Base-by-base conservation (phyloP, 2,888 invertebrate genomes). In the Encarsia formosa region DNA sequence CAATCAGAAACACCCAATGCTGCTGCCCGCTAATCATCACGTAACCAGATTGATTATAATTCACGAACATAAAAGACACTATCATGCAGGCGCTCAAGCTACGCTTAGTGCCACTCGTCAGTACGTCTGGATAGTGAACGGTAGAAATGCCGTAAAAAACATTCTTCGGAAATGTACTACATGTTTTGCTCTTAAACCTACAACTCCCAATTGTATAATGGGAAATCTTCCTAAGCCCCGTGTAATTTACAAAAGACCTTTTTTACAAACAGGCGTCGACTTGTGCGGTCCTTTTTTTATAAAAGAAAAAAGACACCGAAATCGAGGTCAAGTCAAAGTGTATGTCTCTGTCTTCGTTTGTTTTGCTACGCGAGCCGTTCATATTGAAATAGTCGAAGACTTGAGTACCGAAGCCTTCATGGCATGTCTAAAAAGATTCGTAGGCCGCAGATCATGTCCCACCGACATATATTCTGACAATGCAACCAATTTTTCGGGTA, bases 361-460 rank as follows among this genome's bases (percentile, higher is more conserved):
- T 46, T 49, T 69, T 31, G 43, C 57, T 1, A 58, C 61, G 2
- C 66, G 66, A 50, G 69, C 70, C 0, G 51, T 69, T 4, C 66
- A 70, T 45, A 34, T 70, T 11, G 68, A 71, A 51, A 38, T 68
- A 2, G 68, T 67, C 3, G 57, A 56, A n/a, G 61, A 63, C 15
- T 23, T 68, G 3, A 58, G 63, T 0, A 63, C 68, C 3, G 46
- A 57, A 11, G 34, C 47, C n/a, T 61, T 61, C 48, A 38, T 59
- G 35, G 53, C 51, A 13, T 49, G 54, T 13, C 35, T 62, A 13
- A 51, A 51, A 38, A 38, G 61, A 19, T 60, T 61, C 19, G 41
- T 59, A 31, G 32, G 56, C n/a, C 47, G 61, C 13, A 39, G 61
- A n/a, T 59, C 59, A 48, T 41, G 45, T 55, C 58, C 15, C 3